Evolutionary conservation across 2,797 vertebrate genomes (phyloP).

Genomic region (Myotis myotis): DNA sequence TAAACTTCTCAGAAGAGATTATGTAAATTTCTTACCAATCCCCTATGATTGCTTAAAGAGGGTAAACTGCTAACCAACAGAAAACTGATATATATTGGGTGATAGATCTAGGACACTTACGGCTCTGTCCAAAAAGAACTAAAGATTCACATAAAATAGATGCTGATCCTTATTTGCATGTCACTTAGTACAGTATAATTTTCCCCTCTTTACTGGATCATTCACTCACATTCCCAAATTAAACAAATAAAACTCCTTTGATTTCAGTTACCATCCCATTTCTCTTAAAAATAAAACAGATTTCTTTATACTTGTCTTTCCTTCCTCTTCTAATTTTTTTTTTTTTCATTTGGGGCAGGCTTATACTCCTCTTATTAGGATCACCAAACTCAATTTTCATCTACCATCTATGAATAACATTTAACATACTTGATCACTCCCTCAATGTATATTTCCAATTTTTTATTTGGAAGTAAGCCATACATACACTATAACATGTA

Average conservation of each 20-base stretch:
- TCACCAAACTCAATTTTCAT: neutral
- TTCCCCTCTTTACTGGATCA: neutral
- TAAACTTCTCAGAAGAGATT: conserved; percentile 22
- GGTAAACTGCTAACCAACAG: neutral
- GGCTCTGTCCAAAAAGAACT: neutral
- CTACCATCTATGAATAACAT: neutral
- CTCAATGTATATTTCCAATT: neutral
- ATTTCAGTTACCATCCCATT: neutral
- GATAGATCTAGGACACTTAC: neutral
- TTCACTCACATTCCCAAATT: neutral
- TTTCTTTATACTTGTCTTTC: neutral
- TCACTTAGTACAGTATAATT: neutral
- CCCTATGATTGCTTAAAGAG: neutral
- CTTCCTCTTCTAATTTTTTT: neutral
- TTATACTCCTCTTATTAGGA: neutral
- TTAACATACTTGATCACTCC: neutral
- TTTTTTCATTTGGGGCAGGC: neutral
- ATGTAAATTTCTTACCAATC: neutral
- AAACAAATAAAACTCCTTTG: neutral
- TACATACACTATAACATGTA: neutral
- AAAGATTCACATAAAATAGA: neutral
- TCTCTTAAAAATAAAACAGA: conserved; percentile 24
- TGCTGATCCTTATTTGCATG: neutral
- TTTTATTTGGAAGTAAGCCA: conserved; percentile 39
- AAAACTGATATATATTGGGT: neutral